Percentiles rank a stretch among this genome's conserved stretches.
phyloP scores from a whole-genome alignment of 1,140 invertebrate genomes.

The Hydropsyche tenuis region DNA sequence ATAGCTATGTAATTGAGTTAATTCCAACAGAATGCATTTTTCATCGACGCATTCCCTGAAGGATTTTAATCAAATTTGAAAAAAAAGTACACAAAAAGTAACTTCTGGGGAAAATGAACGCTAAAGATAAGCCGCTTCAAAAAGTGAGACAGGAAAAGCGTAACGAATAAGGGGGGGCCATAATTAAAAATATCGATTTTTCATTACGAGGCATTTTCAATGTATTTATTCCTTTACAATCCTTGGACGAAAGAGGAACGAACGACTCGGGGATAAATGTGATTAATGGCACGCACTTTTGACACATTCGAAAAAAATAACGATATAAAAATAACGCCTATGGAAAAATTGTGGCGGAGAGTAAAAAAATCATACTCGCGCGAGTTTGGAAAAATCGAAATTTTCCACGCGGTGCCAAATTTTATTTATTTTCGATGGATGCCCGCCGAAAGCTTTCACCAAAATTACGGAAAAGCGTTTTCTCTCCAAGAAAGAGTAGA shows the following conservation, averaged over 20 bases:
- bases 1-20: too few relatives aligned
- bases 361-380: not conserved
- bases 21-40: too few relatives aligned
- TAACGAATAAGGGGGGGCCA: not conserved
- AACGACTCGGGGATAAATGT: slow-evolving; percentile 14
- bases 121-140: not conserved
- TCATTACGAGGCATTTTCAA: slow-evolving; percentile 8
- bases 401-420: slow-evolving; percentile 10
- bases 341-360: too few relatives aligned
- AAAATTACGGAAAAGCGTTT: slow-evolving; percentile 2
- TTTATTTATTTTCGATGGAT: slow-evolving; percentile 23
- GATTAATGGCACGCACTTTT: slow-evolving; percentile 14
- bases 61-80: too few relatives aligned
- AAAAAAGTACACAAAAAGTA: too few relatives aligned
- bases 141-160: not conserved
- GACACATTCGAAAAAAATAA: slow-evolving; percentile 11
- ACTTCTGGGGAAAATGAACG: too few relatives aligned
- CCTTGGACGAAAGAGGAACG: not conserved
- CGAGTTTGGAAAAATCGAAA: slow-evolving; percentile 10
- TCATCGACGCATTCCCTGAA: too few relatives aligned
- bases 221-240: slow-evolving; percentile 12
- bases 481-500: not conserved
- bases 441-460: slow-evolving; percentile 22
- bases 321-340: too few relatives aligned
- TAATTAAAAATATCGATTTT: slow-evolving; percentile 28